phyloP scores from a whole-genome alignment of 2,797 vertebrate species.

The Naso thynnoides region DNA sequence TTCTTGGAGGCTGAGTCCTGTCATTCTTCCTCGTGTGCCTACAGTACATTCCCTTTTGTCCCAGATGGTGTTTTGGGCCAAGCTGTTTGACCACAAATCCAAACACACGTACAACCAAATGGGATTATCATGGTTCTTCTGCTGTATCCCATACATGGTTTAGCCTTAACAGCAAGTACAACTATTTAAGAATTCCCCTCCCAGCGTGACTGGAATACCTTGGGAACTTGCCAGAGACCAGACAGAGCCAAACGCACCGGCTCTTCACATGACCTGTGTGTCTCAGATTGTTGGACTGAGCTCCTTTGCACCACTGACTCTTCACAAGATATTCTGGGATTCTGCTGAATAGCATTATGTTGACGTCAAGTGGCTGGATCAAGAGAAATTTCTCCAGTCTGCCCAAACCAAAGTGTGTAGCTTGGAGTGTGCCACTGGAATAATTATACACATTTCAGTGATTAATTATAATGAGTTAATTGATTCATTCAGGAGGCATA shows the following conservation, averaged over 20 bases:
- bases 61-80: slow-evolving; percentile 44
- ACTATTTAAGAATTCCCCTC: slow-evolving; percentile 69
- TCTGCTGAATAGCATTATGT: slow-evolving; percentile 48
- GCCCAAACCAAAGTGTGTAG: slow-evolving; percentile 1
- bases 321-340: slow-evolving; percentile 42
- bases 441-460: slow-evolving; percentile 51
- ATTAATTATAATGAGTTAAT: slow-evolving; percentile 55
- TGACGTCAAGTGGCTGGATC: slow-evolving; percentile 42
- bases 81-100: slow-evolving; percentile 56
- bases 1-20: slow-evolving; percentile 7
- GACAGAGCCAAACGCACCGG: slow-evolving; percentile 46
- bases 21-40: slow-evolving; percentile 19
- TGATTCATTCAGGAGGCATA: slow-evolving; percentile 55
- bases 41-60: slow-evolving; percentile 9
- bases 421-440: slow-evolving; percentile 52
- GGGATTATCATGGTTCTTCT: slow-evolving; percentile 51
- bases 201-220: slow-evolving; percentile 78
- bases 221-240: slow-evolving; percentile 69
- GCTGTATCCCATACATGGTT: slow-evolving; percentile 76
- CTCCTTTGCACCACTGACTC: slow-evolving; percentile 36
- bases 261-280: slow-evolving; percentile 70
- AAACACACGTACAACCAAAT: slow-evolving; percentile 53
- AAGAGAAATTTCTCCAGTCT: slow-evolving; percentile 11
- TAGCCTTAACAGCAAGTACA: slow-evolving; percentile 51
- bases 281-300: slow-evolving; percentile 32